Evolutionary conservation across 1,140 invertebrate species (phyloP), one percentile per base, ranked within the genome.

Genomic region (Bursaphelenchus mucronatus): DNA sequence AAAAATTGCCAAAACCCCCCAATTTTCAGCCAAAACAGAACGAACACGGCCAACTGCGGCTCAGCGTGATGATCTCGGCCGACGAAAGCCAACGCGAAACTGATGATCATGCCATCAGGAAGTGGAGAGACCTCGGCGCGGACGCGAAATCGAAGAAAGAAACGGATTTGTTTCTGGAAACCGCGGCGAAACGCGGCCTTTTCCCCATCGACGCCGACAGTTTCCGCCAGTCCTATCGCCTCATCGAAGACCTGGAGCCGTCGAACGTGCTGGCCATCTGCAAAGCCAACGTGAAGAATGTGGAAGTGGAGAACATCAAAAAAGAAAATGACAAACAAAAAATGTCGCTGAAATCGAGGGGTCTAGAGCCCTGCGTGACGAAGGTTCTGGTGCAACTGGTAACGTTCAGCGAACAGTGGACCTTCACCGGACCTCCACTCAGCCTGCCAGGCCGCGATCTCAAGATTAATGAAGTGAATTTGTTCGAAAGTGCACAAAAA

Each of bases 401-500:
- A 56, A 57, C 30, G 59, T 55, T 45, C 46, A 21, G 17, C 17
- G 61, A 70, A 54, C 47, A 58, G 21, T 76, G 61, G 61, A 53
- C 44, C 7, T 8, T 11, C 66, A 44, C 11, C 21, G 39, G 15
- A n/a, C 30, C 66, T 13, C 54, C 49, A 59, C 67, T 58, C 45
- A 7, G 87, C 8, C 84, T 83, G 55, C 80, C 87, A 4, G 83
- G 82, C 10, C 84, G 84, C 64, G 85, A 87, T 13, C 81, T 88
- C 9, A 84, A 83, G 49, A 82, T 84, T 66, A 82, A 81, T 45
- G 83, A 84, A 13, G 80, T 85, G 4, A 83, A 85, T 66, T 79
- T 86, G 55, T 73, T 85, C 13, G 73, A 88, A 78, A 76, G 91
- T 2, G 86, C 89, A 70, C 85, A 88, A 11, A 86, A 89, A 69